Evolutionary conservation across 1,140 invertebrate species (phyloP).

Genomic region (Drosophila trapezifrons): DNA sequence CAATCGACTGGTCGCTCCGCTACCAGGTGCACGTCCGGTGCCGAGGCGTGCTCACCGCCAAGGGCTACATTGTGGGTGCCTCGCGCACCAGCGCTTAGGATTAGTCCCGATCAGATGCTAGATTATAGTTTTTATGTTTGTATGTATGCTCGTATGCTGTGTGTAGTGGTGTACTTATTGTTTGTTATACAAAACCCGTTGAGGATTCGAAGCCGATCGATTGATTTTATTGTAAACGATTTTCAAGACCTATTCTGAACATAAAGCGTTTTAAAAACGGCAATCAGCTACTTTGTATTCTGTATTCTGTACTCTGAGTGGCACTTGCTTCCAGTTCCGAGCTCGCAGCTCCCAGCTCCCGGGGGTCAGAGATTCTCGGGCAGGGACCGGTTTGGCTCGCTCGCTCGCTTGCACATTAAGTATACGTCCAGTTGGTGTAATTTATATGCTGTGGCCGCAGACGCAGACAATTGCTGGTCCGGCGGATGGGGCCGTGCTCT

Average conservation of each 20-base stretch:
- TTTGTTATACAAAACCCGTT: slow-evolving; percentile 77
- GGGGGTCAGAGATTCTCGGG: slow-evolving; percentile 19
- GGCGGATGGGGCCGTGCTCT: neutral
- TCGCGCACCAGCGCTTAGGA: slow-evolving; percentile 50
- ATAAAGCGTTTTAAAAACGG: slow-evolving; percentile 67
- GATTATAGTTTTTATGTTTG: slow-evolving; percentile 60
- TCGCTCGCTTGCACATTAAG: slow-evolving; percentile 50
- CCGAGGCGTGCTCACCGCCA: slow-evolving; percentile 93
- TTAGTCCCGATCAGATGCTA: slow-evolving; percentile 50
- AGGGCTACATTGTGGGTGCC: slow-evolving; percentile 89
- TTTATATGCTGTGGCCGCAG: slow-evolving; percentile 28
- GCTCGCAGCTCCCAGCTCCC: slow-evolving; percentile 8
- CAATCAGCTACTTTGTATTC: slow-evolving; percentile 10
- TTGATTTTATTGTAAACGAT: slow-evolving; percentile 67
- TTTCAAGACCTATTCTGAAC: slow-evolving; percentile 52
- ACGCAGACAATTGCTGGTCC: slow-evolving; percentile 21
- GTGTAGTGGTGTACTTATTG: slow-evolving; percentile 73
- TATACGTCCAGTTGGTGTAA: slow-evolving; percentile 59
- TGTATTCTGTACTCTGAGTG: slow-evolving; percentile 24
- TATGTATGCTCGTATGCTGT: slow-evolving; percentile 50
- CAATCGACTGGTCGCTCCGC: slow-evolving; percentile 88
- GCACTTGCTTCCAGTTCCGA: slow-evolving; percentile 16
- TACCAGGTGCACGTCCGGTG: slow-evolving; percentile 96
- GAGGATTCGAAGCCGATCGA: slow-evolving; percentile 48
- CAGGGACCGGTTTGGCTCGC: slow-evolving; percentile 61